A percentile compares a stretch with the other conserved stretches of the same genome.
Evolutionary conservation across 2,113 vertebrate genomes (phyloP).

Genomic region (Myrmecobius fasciatus): DNA sequence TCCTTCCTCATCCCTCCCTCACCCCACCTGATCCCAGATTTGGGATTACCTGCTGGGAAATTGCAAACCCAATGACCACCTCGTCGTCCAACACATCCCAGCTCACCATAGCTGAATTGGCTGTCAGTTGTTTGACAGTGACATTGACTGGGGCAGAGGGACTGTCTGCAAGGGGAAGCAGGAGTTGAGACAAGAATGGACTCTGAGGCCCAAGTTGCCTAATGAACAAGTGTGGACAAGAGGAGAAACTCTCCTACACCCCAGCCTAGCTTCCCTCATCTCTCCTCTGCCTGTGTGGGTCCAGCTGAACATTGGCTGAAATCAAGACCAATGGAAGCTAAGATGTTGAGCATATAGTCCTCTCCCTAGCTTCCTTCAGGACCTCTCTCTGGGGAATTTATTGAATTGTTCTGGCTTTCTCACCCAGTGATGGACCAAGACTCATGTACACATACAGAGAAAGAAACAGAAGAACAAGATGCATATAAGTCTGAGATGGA

Average conservation of each 20-base stretch:
- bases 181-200: conserved; percentile 48
- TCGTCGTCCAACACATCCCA: conserved; percentile 97
- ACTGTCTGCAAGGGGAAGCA: conserved; percentile 87
- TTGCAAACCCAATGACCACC: conserved; percentile 96
- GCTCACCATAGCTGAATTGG: conserved; percentile 94
- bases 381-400: neutral
- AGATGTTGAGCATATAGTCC: neutral
- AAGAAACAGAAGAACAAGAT: neutral
- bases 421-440: neutral
- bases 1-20: neutral
- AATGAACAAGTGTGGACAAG: neutral
- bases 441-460: neutral
- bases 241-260: neutral
- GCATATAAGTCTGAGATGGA: neutral
- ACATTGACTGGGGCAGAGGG: conserved; percentile 96
- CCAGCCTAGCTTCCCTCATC: neutral
- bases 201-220: neutral
- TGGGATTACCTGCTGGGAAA: conserved; percentile 95
- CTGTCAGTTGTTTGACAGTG: conserved; percentile 95
- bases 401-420: neutral
- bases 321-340: neutral
- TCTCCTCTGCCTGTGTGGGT: neutral
- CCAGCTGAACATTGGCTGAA: neutral
- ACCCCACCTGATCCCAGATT: neutral
- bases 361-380: neutral